These are phyloP conservation scores for Erinaceus europaeus DNA, from an alignment of 2,113 vertebrate species.

Conservation along the genomic window DNA sequence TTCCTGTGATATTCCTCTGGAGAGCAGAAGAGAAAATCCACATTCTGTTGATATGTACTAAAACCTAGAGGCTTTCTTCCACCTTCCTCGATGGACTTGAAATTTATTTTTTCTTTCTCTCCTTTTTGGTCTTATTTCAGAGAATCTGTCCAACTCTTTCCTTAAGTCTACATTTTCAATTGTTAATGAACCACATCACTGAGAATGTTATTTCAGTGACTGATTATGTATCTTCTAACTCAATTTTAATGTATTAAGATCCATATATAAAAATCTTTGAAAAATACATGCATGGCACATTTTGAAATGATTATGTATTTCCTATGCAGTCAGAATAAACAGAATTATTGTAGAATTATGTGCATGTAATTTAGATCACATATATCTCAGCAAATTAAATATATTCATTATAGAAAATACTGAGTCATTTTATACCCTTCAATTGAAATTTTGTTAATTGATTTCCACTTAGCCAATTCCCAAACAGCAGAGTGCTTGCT, in stretches of 20 bases:
- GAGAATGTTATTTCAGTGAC: slow-evolving; percentile 55
- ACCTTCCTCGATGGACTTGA: neutral
- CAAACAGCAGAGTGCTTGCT: slow-evolving; percentile 28
- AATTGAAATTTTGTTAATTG: slow-evolving; percentile 57
- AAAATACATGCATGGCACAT: slow-evolving; percentile 36
- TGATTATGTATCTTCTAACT: slow-evolving; percentile 56
- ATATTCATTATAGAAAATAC: slow-evolving; percentile 41
- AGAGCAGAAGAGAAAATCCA: neutral
- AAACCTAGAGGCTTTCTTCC: neutral
- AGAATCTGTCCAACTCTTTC: neutral
- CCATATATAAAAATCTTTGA: slow-evolving; percentile 53
- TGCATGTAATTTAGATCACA: slow-evolving; percentile 47
- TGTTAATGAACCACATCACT: slow-evolving; percentile 58
- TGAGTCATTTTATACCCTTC: slow-evolving; percentile 51
- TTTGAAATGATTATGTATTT: slow-evolving; percentile 37
- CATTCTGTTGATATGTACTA: neutral
- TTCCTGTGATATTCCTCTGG: neutral
- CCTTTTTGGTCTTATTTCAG: neutral
- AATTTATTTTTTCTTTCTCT: neutral
- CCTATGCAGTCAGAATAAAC: slow-evolving; percentile 53
- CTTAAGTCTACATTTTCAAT: slow-evolving; percentile 45
- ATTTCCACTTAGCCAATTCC: slow-evolving; percentile 51
- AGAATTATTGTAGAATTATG: slow-evolving; percentile 38
- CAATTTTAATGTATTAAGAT: slow-evolving; percentile 66
- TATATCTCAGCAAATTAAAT: slow-evolving; percentile 55